Base-by-base conservation (phyloP, 1,140 invertebrate genomes). In the Macrobrachium nipponense region DNA sequence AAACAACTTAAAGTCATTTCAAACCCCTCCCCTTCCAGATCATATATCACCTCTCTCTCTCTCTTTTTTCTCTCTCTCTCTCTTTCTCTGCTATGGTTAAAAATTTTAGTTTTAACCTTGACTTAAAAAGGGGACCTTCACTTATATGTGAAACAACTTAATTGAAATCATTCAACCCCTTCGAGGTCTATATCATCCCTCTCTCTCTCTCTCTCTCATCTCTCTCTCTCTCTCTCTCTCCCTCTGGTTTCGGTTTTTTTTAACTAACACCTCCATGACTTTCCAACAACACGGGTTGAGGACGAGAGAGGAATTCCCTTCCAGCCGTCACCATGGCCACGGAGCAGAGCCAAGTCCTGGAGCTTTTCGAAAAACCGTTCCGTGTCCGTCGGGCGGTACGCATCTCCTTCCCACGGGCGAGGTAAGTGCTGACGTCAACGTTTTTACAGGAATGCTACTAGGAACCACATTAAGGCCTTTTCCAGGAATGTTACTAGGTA, bases 31-130 rank as follows among this genome's bases (percentile, higher is more conserved):
- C n/a, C n/a, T n/a, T n/a, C n/a, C n/a, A n/a, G n/a, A n/a, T n/a
- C n/a, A n/a, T n/a, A n/a, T n/a, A n/a, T n/a, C n/a, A n/a, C 36
- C 73, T 76, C 73, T 76, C 73, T 76, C 73, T 76, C 73, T 76
- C 73, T 76, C 73, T 76, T 76, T 23, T 76, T 23, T 76, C 73
- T 76, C 73, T 76, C 66, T 70, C 66, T 70, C 66, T 70, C 66
- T 70, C 66, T 70, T 18, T 70, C 66, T 70, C 66, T 70, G 5
- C 10, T 10, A 51, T 5, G 44, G 5, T n/a, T n/a, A n/a, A n/a
- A n/a, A n/a, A n/a, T 51, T 51, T 51, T 51, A 51, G 10, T 51
- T 5, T n/a, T n/a, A n/a, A n/a, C n/a, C n/a, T n/a, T n/a, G n/a
- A n/a, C n/a, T n/a, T n/a, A n/a, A n/a, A n/a, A n/a, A 51, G 10